Evolutionary conservation across 2,113 vertebrate species (phyloP).

Genomic region (Chascanopsetta lugubris): DNA sequence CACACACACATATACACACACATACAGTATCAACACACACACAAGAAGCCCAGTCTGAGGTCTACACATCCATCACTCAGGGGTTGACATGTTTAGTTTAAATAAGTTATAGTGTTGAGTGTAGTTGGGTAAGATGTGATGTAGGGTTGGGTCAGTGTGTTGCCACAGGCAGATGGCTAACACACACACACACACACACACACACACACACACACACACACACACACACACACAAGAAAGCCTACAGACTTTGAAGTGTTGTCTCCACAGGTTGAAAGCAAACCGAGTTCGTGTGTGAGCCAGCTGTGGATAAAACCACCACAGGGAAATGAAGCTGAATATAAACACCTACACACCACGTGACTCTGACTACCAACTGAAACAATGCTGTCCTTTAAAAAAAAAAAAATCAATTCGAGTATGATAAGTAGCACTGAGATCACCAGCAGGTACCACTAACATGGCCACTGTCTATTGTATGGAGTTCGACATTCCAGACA

Average conservation of each 20-base stretch:
- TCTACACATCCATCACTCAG: neutral
- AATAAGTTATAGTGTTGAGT: neutral
- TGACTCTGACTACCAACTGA: no score
- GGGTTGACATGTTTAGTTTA: neutral
- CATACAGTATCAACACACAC: neutral
- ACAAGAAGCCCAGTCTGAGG: neutral
- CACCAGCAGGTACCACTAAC: no score
- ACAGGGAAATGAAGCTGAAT: neutral
- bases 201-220: no score
- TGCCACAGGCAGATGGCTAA: constrained; percentile 74
- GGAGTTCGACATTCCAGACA: no score
- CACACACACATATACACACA: neutral
- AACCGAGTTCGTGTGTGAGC: constrained; percentile 60
- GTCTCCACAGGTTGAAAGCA: constrained; percentile 62
- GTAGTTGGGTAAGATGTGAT: constrained; percentile 13
- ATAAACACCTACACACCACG: neutral
- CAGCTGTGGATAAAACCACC: constrained; percentile 5
- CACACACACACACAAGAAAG: no score
- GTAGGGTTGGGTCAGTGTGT: neutral
- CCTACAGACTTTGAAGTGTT: constrained; percentile 53
- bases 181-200: no score
- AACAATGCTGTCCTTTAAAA: no score
- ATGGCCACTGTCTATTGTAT: no score
- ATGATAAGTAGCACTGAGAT: no score
- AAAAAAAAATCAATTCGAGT: no score